Conservation (phyloP, 1,140 invertebrate genomes). For the Dendroctonus valens region DNA sequence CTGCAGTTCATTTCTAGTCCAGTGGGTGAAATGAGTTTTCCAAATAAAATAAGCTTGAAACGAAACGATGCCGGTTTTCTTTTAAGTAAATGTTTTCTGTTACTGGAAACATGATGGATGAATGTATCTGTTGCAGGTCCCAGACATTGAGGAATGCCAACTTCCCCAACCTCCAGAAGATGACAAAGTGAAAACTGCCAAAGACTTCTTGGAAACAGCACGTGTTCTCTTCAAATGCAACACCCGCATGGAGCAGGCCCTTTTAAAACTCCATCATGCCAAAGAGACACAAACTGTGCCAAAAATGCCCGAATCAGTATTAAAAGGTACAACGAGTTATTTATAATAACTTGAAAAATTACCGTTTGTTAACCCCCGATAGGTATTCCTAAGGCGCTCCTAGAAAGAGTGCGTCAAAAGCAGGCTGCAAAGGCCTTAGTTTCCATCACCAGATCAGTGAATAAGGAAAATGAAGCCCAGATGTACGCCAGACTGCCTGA, state of each 20-base stretch:
- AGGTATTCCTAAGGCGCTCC: conserved; percentile 75
- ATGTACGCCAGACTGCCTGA: conserved; percentile 78
- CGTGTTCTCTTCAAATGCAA: conserved; percentile 71
- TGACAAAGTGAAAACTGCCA: conserved; percentile 70
- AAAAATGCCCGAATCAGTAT: conserved; percentile 23
- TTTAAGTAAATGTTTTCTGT: no score
- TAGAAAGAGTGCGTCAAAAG: conserved; percentile 87
- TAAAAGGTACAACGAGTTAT: conserved; percentile 34
- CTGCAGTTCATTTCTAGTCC: no score
- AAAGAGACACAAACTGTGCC: conserved; percentile 43
- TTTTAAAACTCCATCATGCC: conserved; percentile 64
- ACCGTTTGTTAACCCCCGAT: background rate
- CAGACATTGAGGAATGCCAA: conserved; percentile 66
- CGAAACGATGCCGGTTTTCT: no score
- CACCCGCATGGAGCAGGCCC: conserved; percentile 74
- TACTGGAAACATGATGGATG: no score
- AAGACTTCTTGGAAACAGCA: conserved; percentile 77
- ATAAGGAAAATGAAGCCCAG: conserved; percentile 70
- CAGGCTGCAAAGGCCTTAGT: conserved; percentile 83
- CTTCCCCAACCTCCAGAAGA: conserved; percentile 73
- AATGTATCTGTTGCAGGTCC: conserved; percentile 52
- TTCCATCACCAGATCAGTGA: conserved; percentile 76
- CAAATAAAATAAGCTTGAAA: no score
- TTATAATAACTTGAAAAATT: conserved; percentile 5
- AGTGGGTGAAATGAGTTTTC: no score